Evolutionary conservation across 2,797 vertebrate species (phyloP), one percentile per base, ranked within the genome.

Genomic region (Argyrosomus regius): DNA sequence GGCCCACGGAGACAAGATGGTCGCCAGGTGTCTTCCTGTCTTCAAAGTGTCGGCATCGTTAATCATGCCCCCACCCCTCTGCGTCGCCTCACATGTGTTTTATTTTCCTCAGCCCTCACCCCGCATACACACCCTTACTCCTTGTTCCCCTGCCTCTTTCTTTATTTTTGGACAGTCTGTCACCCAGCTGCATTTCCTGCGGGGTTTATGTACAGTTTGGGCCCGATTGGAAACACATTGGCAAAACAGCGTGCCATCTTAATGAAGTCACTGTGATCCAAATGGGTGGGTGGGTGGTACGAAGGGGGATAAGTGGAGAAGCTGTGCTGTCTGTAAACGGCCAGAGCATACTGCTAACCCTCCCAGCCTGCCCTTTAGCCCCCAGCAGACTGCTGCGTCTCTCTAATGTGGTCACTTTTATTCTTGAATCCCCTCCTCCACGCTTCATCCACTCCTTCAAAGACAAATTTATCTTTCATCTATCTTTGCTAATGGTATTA

Each of bases 1-100:
- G 82, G 86, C 90, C 90, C 90, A 83, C 74, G 1, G 86, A 94
- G 92, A 94, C 93, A 93, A 94, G 92, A 94, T 95, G 94, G 92
- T 93, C 88, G 61, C 94, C 94, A 95, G 94, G 94, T 94, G 94
- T 94, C 91, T 93, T 93, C 92, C 91, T 92, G 88, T 90, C 93
- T 95, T 94, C 93, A 94, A 93, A 93, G 94, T 93, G 92, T 93
- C 78, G 78, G 90, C 75, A 4, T 93, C 82, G 83, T 94, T 93
- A 94, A 94, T 94, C 92, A 92, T 75, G 80, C 89, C 86, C 75
- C 85, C 79, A 35, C 83, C 65, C 81, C 75, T 66, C 56, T 68
- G 80, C 81, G 56, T 88, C 74, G 82, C 88, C 84, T 91, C 89
- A 85, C 92, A 91, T 92, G 90, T 93, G 83, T 91, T 93, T 92